Evolutionary conservation across 2,888 invertebrate species (phyloP).

Genomic region (Stenodera caucasica): DNA sequence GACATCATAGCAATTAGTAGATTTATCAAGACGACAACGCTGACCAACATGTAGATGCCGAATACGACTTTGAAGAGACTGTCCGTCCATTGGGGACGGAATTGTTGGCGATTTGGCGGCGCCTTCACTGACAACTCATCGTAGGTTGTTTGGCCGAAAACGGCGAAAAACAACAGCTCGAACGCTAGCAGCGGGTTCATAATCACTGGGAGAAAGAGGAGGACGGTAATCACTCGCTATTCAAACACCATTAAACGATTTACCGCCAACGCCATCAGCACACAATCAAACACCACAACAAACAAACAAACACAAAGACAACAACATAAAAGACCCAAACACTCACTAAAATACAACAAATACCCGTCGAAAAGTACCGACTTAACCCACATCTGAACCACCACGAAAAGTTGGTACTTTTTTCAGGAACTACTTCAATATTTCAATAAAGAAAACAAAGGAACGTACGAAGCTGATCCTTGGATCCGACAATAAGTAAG

Average conservation of each 20-base stretch:
- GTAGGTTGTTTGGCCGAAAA: constrained; percentile 92
- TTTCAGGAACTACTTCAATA: neutral
- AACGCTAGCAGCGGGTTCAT: constrained; percentile 90
- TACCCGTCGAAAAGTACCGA: neutral
- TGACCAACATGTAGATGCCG: constrained; percentile 97
- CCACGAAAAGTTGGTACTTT: neutral
- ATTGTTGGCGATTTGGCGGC: constrained; percentile 70
- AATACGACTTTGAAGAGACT: constrained; percentile 89
- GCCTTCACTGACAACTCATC: constrained; percentile 72
- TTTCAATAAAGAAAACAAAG: neutral
- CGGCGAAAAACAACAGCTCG: constrained; percentile 97
- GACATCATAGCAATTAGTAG: constrained; percentile 99
- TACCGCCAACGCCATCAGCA: constrained; percentile 27
- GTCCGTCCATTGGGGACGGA: constrained; percentile 82
- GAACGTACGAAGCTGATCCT: neutral
- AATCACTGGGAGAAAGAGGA: constrained; percentile 64
- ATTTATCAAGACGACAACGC: constrained; percentile 97
- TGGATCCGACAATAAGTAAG: neutral
- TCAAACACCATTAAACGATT: constrained; percentile 2
- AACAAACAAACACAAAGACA: constrained; percentile 17
- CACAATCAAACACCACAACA: constrained; percentile 9
- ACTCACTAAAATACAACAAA: too few species aligned
- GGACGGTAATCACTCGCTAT: constrained; percentile 20
- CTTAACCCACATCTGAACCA: neutral
- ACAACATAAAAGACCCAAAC: constrained; percentile 30